Evolutionary conservation across 1,140 invertebrate genomes (phyloP).

Genomic region (Argopecten irradians): DNA sequence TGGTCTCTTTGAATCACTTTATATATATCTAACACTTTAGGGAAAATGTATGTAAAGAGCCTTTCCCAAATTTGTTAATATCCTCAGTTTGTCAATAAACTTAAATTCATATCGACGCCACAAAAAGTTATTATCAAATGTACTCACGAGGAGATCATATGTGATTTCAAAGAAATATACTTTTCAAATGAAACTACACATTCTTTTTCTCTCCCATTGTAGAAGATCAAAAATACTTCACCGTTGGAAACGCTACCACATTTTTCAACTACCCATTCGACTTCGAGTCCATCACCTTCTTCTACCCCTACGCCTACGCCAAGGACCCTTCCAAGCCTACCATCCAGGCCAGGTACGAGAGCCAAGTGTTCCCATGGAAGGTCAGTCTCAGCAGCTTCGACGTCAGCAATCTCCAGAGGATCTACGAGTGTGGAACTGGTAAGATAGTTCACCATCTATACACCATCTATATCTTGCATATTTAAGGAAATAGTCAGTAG

Average conservation of each 20-base stretch:
- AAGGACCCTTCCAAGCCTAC: conserved; percentile 48
- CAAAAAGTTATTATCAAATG: too few relatives aligned
- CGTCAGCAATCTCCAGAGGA: conserved; percentile 45
- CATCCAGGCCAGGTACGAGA: conserved; percentile 46
- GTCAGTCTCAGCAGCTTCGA: conserved; percentile 48
- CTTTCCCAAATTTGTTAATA: too few relatives aligned
- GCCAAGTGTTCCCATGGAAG: conserved; percentile 45
- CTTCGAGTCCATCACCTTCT: conserved; percentile 51
- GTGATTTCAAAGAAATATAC: too few relatives aligned
- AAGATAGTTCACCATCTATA: not conserved
- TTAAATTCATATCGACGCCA: too few relatives aligned
- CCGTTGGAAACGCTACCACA: conserved; percentile 44
- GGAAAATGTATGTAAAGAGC: too few relatives aligned
- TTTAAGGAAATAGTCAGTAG: too few relatives aligned
- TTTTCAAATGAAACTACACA: too few relatives aligned
- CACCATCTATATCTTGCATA: not conserved
- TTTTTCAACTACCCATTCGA: conserved; percentile 54
- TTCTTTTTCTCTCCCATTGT: conserved; percentile 24
- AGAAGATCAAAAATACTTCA: conserved; percentile 49
- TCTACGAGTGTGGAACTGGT: conserved; percentile 50
- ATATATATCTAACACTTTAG: too few relatives aligned
- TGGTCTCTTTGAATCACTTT: too few relatives aligned
- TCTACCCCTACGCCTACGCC: conserved; percentile 51
- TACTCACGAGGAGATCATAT: too few relatives aligned
- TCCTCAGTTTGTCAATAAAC: too few relatives aligned